Evolutionary conservation across 2,113 vertebrate species (phyloP), one percentile per base, ranked within the genome.

Genomic region (Semicossyphus pulcher): DNA sequence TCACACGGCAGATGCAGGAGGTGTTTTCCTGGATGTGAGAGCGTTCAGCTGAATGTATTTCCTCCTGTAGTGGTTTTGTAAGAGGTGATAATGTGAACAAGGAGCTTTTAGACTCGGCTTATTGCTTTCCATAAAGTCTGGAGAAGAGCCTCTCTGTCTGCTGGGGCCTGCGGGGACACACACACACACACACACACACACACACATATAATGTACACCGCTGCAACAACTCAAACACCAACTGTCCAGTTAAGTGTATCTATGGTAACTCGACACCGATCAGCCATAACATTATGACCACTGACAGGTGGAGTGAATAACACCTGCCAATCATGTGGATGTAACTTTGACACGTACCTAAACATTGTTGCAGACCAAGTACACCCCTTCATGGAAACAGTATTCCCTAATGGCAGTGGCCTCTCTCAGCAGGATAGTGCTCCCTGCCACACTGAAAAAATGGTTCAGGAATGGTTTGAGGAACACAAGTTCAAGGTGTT

Each of bases 91-190:
- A 56, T 77, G 41, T 41, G 28, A 18, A 64, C 15, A 59, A 41
- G 28, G 61, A 51, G 37, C 47, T 74, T 67, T 80, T 34, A 64
- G 32, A 54, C 21, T 48, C 28, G 4, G 20, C 18, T 34, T 62
- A 69, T 61, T 48, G 29, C 49, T 71, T 8, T 62, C n/a, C 51
- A 57, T 72, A 54, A 71, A 52, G 29, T 61, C 42, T 23, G 16
- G 39, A 74, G 25, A 36, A 29, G 34, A 68, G 51, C 14, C 28
- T 78, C 36, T 28, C 12, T 52, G 49, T 78, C 42, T 72, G 4
- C 54, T 42, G 36, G 28, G 5, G 25, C 61, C 62, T 68, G 53
- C 66, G 41, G 36, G 31, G 65, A 56, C n/a, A 36, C 21, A 56
- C n/a, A 48, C 31, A 25, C 31, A 12, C 28, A 32, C 57, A 45